These are phyloP conservation scores for Pungitius pungitius DNA, from an alignment of 2,113 vertebrate genomes.

Conservation along the genomic window DNA sequence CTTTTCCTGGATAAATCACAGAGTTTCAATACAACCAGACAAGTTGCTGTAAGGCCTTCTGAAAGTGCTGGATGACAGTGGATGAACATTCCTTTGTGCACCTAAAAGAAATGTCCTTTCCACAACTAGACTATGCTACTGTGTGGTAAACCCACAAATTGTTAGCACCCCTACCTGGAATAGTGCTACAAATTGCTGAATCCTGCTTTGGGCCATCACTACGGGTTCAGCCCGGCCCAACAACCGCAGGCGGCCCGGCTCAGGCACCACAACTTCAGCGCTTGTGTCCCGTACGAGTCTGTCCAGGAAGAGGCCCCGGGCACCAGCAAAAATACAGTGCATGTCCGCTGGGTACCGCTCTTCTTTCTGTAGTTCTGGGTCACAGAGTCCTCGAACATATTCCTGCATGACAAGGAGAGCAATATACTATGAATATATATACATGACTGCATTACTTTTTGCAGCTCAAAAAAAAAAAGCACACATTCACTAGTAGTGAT, in stretches of 20 bases:
- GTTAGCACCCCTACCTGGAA: slow-evolving; percentile 76
- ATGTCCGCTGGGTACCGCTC: slow-evolving; percentile 94
- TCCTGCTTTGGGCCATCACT: slow-evolving; percentile 93
- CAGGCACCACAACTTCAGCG: slow-evolving; percentile 88
- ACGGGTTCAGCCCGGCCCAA: slow-evolving; percentile 89
- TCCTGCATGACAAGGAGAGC: slow-evolving; percentile 79
- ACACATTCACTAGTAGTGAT: not conserved
- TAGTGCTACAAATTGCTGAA: slow-evolving; percentile 94
- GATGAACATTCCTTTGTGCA: not conserved
- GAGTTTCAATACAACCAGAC: not conserved
- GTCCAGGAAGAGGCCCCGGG: slow-evolving; percentile 89
- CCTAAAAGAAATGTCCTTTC: not conserved
- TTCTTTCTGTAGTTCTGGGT: slow-evolving; percentile 91
- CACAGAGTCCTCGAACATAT: slow-evolving; percentile 93
- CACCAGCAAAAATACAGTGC: slow-evolving; percentile 96
- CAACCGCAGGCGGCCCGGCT: slow-evolving; percentile 87
- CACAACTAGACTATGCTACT: not conserved
- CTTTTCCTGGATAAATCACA: slow-evolving; percentile 76
- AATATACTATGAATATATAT: not conserved
- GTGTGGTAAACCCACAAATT: not conserved
- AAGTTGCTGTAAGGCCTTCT: not conserved
- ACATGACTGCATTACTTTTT: not conserved
- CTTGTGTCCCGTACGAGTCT: slow-evolving; percentile 91
- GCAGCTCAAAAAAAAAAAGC: not conserved
- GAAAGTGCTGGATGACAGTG: not conserved